Percentiles rank a stretch among this genome's conserved stretches.
phyloP scores from a whole-genome alignment of 2,797 vertebrate genomes.

The Sardinella longiceps region DNA sequence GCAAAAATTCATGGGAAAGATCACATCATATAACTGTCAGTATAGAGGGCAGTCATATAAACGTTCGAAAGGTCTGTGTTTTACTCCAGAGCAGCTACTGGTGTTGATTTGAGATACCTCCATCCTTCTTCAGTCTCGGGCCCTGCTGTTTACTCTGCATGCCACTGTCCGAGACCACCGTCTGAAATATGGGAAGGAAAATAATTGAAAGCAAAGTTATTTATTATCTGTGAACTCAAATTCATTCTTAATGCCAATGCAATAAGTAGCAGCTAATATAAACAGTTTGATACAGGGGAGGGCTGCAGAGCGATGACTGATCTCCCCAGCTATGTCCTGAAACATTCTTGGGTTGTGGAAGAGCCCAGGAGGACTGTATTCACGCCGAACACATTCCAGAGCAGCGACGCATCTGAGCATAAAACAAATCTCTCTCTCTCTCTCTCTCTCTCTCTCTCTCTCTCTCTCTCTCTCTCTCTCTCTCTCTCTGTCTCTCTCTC shows the following conservation, averaged over 20 bases:
- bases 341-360: conserved; percentile 75
- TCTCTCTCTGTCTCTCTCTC: too few relatives aligned
- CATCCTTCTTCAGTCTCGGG: not conserved
- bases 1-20: conserved; percentile 51
- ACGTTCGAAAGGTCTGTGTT: conserved; percentile 43
- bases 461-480: conserved; percentile 26
- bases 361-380: conserved; percentile 76
- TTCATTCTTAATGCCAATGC: conserved; percentile 63
- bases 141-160: conserved; percentile 51
- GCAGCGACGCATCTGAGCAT: conserved; percentile 66
- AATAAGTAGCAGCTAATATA: conserved; percentile 71
- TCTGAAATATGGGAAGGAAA: conserved; percentile 55
- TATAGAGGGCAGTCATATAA: conserved; percentile 49
- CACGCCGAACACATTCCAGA: conserved; percentile 75
- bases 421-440: conserved; percentile 53
- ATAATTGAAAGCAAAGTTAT: conserved; percentile 62
- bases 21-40: conserved; percentile 50
- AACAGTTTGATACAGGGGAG: conserved; percentile 61
- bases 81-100: conserved; percentile 47
- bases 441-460: conserved; percentile 29
- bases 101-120: conserved; percentile 38
- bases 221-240: conserved; percentile 68
- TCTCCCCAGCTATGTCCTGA: conserved; percentile 71
- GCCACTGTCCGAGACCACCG: conserved; percentile 47
- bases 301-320: conserved; percentile 70